Base-by-base conservation (phyloP, 2,888 invertebrate species). In the Glyphotaelius pellucidus region DNA sequence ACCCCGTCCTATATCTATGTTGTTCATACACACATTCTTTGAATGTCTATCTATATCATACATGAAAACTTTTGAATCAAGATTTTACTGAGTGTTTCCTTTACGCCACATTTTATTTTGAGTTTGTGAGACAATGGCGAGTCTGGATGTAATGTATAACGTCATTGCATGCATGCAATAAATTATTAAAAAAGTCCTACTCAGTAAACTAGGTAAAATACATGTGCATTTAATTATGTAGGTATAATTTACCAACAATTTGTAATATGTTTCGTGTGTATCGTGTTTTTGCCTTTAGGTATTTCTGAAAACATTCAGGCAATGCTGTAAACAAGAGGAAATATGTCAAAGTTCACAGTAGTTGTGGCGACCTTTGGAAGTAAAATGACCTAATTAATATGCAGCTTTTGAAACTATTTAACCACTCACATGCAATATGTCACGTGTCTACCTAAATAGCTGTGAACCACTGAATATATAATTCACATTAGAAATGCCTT, bases 361-460 rank as follows among this genome's bases (percentile, higher is more conserved):
- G 31, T 67, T 52, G 52, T 30, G 32, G 52, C 32, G 88, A 88
- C 88, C 88, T 88, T 88, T 88, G n/a, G 35, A n/a, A 52, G 52
- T 2, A 67, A 88, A 67, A 32, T n/a, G 88, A 52, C 88, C 88
- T 88, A 79, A 88, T 88, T 88, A 88, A 31, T 67, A 88, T 88
- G 67, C 67, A 88, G 88, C 67, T 52, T 31, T 19, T 5, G 30
- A 85, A 85, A 85, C 19, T 85, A 47, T 47, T 1, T 85, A 42
- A 85, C 4, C 38, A 85, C 85, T 42, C 67, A 86, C 86, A 86
- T 47, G 86, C 86, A 47, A 86, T 47, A 11, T 42, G 42, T 30
- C 47, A 86, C 30, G 47, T 86, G 14, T 12, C 38, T 35, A 47
- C n/a, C n/a, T 86, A 42, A 42, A 38, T 35, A 19, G 19, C 35